A percentile compares a stretch with the other conserved stretches of the same genome.
Conservation (phyloP, 2,113 vertebrate species). For the Paedocypris sp. region DNA sequence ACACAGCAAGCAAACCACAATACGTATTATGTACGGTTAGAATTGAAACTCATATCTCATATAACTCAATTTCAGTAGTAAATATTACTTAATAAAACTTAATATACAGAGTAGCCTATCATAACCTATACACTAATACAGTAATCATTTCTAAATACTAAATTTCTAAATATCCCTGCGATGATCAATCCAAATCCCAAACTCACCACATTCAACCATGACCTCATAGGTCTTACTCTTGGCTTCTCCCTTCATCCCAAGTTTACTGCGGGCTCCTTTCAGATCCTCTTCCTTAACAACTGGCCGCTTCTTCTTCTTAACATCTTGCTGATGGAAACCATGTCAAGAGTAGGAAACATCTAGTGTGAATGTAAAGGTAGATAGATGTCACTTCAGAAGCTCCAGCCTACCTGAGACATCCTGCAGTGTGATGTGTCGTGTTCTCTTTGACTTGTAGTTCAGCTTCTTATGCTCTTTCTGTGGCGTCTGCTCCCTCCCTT, state of each 20-base stretch:
- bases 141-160: not conserved
- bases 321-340: conserved; percentile 46
- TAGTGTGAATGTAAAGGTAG: not conserved
- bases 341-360: not conserved
- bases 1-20: conserved; percentile 20
- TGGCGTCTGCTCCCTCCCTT: conserved; percentile 28
- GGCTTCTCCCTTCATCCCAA: conserved; percentile 77
- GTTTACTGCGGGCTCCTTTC: conserved; percentile 84
- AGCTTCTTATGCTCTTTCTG: conserved; percentile 42
- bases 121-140: not conserved
- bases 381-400: not conserved
- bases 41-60: not conserved
- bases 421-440: conserved; percentile 24
- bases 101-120: too few species aligned
- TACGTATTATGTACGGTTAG: not conserved
- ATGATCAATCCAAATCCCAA: not conserved
- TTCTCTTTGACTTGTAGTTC: conserved; percentile 15
- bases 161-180: not conserved
- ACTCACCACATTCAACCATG: conserved; percentile 85
- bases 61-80: too few species aligned
- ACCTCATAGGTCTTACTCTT: conserved; percentile 98
- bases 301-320: conserved; percentile 90
- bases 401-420: conserved; percentile 80
- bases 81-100: too few species aligned
- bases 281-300: conserved; percentile 89